These are phyloP conservation scores for human (Homo sapiens) DNA, from an alignment of 2,113 vertebrate genomes.

Conservation along the genomic window GRCh38 chr3:181676501-181677000, in stretches of 20 bases:
- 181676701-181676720: not conserved
- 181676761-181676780: not conserved
- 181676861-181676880: no score
- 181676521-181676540: constrained; percentile 16
- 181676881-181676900: no score
- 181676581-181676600: not conserved
- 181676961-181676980: no score
- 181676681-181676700: not conserved
- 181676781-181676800: no score
- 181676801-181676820: no score
- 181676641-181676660: not conserved
- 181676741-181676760: not conserved
- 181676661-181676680: constrained; percentile 27
- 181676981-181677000: no score
- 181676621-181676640: not conserved
- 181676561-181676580: not conserved
- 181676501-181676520: not conserved
- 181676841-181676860: no score
- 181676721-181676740: not conserved
- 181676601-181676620: not conserved
- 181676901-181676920: no score
- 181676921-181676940: no score
- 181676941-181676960: no score
- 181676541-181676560: not conserved
- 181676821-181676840: no score